Evolutionary conservation across 2,888 invertebrate species (phyloP), one percentile per base, ranked within the genome.

Genomic region (Caenorhabditis zanzibari): DNA sequence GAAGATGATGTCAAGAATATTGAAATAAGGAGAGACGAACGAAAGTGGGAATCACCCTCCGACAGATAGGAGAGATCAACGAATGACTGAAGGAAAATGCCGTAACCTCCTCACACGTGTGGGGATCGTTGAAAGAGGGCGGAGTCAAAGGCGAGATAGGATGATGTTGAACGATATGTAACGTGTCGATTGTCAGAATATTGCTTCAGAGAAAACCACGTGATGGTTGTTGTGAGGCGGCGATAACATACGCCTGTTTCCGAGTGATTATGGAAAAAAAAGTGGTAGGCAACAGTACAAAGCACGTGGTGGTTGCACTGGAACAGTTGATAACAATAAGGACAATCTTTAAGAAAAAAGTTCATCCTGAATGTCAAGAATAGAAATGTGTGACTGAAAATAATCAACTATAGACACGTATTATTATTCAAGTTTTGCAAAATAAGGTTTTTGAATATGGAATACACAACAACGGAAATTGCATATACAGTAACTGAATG

Each of bases 91-190:
- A 19, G 44, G 56, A 72, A 80, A 41, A n/a, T 49, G 64, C 59
- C 47, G 59, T 52, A 49, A 41, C 73, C 72, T 35, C 73, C 72
- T 19, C 73, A 52, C 80, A 72, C 73, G 73, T 68, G 79, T 64
- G 79, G 38, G 61, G 52, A 66, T 58, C 22, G 54, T 69, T 38
- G 19, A 71, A 56, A 47, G 24, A 24, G 47, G 79, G 79, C 63
- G 71, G 79, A 64, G 79, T 24, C 56, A 44, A n/a, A 64, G 63
- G 71, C 77, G 22, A 77, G 79, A 79, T 71, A 47, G 35, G 54
- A 71, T 72, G 71, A 71, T 71, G 63, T 79, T 71, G 71, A 64
- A 71, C 71, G 71, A 79, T 79, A 64, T 79, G 71, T 79, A 71
- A 79, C 71, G 79, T 72, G 79, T 72, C 61, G 69, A 79, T 64